Evolutionary conservation across 2,113 vertebrate genomes (phyloP), one percentile per base, ranked within the genome.

Genomic region (Plestiodon gilberti): DNA sequence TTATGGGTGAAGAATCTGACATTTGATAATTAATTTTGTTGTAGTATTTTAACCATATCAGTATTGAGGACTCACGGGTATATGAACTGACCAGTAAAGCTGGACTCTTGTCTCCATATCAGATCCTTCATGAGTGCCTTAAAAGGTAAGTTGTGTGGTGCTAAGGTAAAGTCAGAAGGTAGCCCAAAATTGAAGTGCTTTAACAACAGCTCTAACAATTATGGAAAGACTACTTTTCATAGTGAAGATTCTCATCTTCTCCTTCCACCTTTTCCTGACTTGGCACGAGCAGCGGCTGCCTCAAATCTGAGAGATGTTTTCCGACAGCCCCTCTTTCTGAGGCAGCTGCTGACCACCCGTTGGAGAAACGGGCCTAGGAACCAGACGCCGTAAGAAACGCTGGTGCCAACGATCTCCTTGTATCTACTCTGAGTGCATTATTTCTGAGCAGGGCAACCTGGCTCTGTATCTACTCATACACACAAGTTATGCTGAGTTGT

Each of bases 121-220:
- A 99, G 97, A 99, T 99, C 96, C 99, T 99, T 96, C 98, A 99
- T 83, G 99, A 99, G 99, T 99, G 99, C 99, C 99, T 99, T 99
- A 99, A 99, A 97, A 98, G 99, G 99, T 99, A 88, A 94, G 62
- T 48, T 22, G 15, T 10, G 14, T 57, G 1, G 6, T 78, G 18
- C 7, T 7, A 33, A 30, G n/a, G 0, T 23, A 11, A 3, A 30
- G 35, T 74, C 4, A 22, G n/a, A 20, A 5, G 28, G 11, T 73
- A 28, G 0, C 17, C 15, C 33, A 52, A 40, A 28, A 59, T 38
- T 59, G 14, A 25, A 69, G 11, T 30, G 6, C 9, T 17, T n/a
- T 48, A 48, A 48, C 43, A 48, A 48, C 4, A 48, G 4, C 43
- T 48, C 48, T 48, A 43, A 8, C 7, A 2, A 3, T 2, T 15